Evolutionary conservation across 2,113 vertebrate genomes (phyloP), one percentile per base, ranked within the genome.

Genomic region (Cinclus mexicanus): DNA sequence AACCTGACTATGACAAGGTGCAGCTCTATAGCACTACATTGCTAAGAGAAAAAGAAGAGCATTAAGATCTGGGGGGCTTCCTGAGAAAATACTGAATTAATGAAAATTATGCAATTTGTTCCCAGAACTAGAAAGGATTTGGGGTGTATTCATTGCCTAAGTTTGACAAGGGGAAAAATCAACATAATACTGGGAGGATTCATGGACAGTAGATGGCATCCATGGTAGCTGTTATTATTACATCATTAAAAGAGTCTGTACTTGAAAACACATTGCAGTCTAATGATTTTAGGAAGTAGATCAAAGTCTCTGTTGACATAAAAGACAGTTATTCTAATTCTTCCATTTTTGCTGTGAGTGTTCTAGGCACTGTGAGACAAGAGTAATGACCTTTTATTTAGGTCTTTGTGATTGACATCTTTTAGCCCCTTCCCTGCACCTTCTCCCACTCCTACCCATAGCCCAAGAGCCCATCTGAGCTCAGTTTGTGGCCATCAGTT

Each of bases 371-470:
- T n/a, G 29, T 37, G 11, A 23, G 33, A 55, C 29, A 68, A 31
- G 4, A 57, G 4, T 28, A 60, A 9, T 8, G 15, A 28, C 1
- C 5, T 88, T 71, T 79, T 63, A 17, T 78, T 70, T 63, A 24
- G 11, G 7, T 3, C 28, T 76, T 67, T 63, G 9, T 41, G 20
- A 12, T 37, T 1, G 1, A 90, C 14, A 4, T 53, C 6, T 6
- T 31, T 15, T 33, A 47, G 24, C 61, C 3, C 37, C 12, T 82
- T 67, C 8, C 22, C 14, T 0, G 0, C 42, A 11, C 6, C 29
- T 82, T 70, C 16, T 70, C 6, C 28, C 19, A 22, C 7, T n/a
- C 65, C 23, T 56, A 17, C 7, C 23, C 26, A 7, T 17, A 70
- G 23, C 12, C 12, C 67, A 80, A 29, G 29, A 71, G 12, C 2